Conservation (phyloP, 2,797 vertebrate species). For the Astyanax mexicanus region DNA sequence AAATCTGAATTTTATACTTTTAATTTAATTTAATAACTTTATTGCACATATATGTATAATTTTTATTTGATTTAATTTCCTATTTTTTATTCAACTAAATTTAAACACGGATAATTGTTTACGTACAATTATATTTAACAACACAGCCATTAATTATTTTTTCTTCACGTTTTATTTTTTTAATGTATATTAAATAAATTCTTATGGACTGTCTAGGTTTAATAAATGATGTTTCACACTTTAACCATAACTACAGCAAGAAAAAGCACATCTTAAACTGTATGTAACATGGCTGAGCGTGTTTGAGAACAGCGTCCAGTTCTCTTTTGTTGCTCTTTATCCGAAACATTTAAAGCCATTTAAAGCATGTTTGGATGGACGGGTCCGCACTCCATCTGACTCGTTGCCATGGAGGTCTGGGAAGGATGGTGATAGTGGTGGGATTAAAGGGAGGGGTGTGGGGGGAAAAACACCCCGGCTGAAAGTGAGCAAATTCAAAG, state of each 20-base stretch:
- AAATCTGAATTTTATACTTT: too few relatives aligned
- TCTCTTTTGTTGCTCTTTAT: slow-evolving; percentile 23
- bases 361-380: slow-evolving; percentile 47
- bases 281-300: neutral
- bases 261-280: neutral
- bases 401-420: slow-evolving; percentile 70
- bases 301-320: neutral
- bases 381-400: slow-evolving; percentile 63
- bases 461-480: slow-evolving; percentile 68
- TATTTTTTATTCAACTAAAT: too few relatives aligned
- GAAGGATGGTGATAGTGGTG: slow-evolving; percentile 22
- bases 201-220: too few relatives aligned
- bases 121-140: too few relatives aligned
- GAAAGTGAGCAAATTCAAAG: slow-evolving; percentile 86
- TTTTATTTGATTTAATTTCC: too few relatives aligned
- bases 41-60: too few relatives aligned
- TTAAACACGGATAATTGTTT: too few relatives aligned
- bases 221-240: too few relatives aligned
- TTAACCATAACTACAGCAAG: too few relatives aligned
- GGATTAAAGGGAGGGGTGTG: slow-evolving; percentile 49
- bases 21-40: neutral
- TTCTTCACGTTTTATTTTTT: too few relatives aligned
- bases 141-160: too few relatives aligned
- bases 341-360: slow-evolving; percentile 20
- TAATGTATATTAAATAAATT: too few relatives aligned